phyloP scores from a whole-genome alignment of 2,797 vertebrate genomes.

The Scolopax rusticola region DNA sequence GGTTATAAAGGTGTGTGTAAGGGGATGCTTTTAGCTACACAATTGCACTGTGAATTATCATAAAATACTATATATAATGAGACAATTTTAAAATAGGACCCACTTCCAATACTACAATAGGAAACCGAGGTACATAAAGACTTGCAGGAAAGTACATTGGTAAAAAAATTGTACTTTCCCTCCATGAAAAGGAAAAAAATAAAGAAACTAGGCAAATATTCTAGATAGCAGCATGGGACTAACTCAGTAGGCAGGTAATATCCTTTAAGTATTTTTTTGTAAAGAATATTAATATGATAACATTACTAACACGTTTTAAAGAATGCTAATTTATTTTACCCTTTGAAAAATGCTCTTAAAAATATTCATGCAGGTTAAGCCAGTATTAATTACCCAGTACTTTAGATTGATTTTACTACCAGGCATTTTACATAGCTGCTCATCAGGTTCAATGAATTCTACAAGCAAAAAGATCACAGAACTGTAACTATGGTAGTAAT shows the following conservation, averaged over 20 bases:
- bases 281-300: neutral
- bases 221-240: neutral
- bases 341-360: neutral
- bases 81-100: neutral
- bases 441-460: neutral
- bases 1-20: neutral
- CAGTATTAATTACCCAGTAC: neutral
- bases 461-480: neutral
- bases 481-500: neutral
- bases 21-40: neutral
- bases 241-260: neutral
- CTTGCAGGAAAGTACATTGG: neutral
- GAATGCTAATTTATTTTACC: neutral
- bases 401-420: neutral
- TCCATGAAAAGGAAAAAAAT: neutral
- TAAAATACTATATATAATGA: neutral
- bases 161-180: neutral
- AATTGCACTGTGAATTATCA: neutral
- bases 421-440: neutral
- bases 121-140: neutral
- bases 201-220: neutral
- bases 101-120: neutral
- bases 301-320: neutral
- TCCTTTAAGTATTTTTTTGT: neutral
- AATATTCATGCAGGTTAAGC: neutral